Base-by-base conservation (phyloP, 2,888 invertebrate species). In the Boloria selene region DNA sequence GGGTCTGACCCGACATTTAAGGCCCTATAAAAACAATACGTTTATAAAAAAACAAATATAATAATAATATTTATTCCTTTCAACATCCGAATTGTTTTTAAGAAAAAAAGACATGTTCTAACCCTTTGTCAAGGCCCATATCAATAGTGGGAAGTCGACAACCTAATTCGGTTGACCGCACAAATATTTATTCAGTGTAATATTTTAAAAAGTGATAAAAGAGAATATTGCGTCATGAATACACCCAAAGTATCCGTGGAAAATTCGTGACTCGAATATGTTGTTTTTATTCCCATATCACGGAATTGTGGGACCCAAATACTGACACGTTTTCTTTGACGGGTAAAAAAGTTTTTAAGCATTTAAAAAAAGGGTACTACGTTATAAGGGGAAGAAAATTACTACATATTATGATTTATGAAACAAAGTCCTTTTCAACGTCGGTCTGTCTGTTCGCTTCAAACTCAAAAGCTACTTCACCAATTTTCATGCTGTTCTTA, bases 181-280 rank as follows among this genome's bases (percentile, higher is more conserved):
- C 60, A 42, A 64, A 61, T 61, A 64, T 61, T 56, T 56, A 61
- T 61, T 56, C 67, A 53, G 55, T n/a, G 60, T 56, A 61, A 64
- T 67, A 64, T 67, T 60, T 54, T 64, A 56, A 61, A 64, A 64
- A 64, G 64, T 64, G 67, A 67, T 67, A 67, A 67, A 67, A 67
- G 64, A 55, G 51, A 31, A 55, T 61, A 61, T 61, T 55, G 64
- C 26, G 67, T 52, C 67, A 67, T 64, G 67, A 67, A 67, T 67
- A 64, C 58, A 47, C 50, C 64, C 45, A 17, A 31, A 51, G 45
- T 52, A 42, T 42, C 64, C 64, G 17, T 45, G 64, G 56, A 58
- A 14, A 50, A 42, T 45, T 44, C 64, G 67, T 69, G 69, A 69
- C 64, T 17, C 42, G 64, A 64, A 67, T 69, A 49, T 10, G 42